phyloP scores from a whole-genome alignment of 2,113 vertebrate genomes.

The Sminthopsis crassicaudata region DNA sequence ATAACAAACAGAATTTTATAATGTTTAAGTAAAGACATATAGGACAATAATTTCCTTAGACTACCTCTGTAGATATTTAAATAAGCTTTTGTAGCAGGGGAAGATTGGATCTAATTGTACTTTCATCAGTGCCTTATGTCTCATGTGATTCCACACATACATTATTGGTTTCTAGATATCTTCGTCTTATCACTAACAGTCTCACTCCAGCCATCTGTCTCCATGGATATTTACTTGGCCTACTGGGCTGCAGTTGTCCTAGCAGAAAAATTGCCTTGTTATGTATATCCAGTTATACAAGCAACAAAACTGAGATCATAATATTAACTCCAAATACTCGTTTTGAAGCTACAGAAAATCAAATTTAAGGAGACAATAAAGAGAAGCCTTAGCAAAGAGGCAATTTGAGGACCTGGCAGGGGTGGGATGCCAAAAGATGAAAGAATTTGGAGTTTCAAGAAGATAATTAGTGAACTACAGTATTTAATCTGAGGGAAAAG shows the following conservation, averaged over 20 bases:
- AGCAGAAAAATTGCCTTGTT: not conserved
- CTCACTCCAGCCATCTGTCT: not conserved
- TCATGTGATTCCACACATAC: not conserved
- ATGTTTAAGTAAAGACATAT: not conserved
- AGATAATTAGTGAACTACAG: not conserved
- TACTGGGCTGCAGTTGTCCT: not conserved
- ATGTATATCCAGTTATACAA: not conserved
- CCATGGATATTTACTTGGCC: not conserved
- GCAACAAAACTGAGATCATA: not conserved
- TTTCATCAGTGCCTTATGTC: not conserved
- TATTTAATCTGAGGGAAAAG: not conserved
- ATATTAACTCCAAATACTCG: not conserved
- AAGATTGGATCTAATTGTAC: not conserved
- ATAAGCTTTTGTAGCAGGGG: not conserved
- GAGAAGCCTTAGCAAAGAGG: not conserved
- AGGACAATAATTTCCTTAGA: not conserved
- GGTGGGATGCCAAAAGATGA: not conserved
- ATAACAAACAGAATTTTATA: not conserved
- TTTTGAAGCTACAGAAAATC: not conserved
- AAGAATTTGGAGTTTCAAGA: not conserved
- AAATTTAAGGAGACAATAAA: not conserved
- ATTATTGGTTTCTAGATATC: not conserved
- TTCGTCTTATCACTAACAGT: not conserved
- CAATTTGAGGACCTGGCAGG: not conserved
- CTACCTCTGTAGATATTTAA: not conserved